These are phyloP conservation scores for Caenorhabditis auriculariae DNA, from an alignment of 2,888 invertebrate genomes.

Conservation along the genomic window DNA sequence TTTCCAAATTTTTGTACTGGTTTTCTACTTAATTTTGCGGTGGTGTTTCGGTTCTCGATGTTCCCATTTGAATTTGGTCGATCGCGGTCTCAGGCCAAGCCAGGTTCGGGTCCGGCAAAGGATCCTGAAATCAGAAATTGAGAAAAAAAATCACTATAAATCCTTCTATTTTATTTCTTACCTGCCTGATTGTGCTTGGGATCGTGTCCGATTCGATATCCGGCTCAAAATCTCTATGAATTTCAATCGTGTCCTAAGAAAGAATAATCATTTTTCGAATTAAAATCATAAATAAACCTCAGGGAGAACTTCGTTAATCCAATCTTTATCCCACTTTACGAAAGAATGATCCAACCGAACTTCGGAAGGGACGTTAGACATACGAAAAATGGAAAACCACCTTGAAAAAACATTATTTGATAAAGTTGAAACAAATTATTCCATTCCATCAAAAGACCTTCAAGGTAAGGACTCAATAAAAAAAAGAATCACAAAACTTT, in stretches of 20 bases:
- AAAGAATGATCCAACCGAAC: slow-evolving; percentile 30
- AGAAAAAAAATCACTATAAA: neutral
- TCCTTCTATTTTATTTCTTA: neutral
- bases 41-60: neutral
- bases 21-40: neutral
- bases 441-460: too few relatives aligned
- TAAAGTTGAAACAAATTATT: too few relatives aligned
- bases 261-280: neutral
- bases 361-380: slow-evolving; percentile 41
- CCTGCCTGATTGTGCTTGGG: slow-evolving; percentile 32
- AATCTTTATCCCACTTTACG: slow-evolving; percentile 42
- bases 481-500: too few relatives aligned
- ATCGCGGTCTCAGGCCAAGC: slow-evolving; percentile 40
- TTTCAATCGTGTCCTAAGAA: slow-evolving; percentile 41
- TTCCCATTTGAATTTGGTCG: slow-evolving; percentile 39
- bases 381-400: slow-evolving; percentile 8
- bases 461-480: too few relatives aligned
- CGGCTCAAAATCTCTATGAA: slow-evolving; percentile 46
- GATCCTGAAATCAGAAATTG: slow-evolving; percentile 6
- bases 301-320: slow-evolving; percentile 40
- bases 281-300: slow-evolving; percentile 17
- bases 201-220: slow-evolving; percentile 48
- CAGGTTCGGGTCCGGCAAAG: slow-evolving; percentile 16
- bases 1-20: neutral
- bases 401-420: too few relatives aligned